A percentile compares a stretch with the other conserved stretches of the same genome.
Conservation (phyloP, 37 sponge, comb jelly and placozoan species). For the Dysidea cf. avara region DNA sequence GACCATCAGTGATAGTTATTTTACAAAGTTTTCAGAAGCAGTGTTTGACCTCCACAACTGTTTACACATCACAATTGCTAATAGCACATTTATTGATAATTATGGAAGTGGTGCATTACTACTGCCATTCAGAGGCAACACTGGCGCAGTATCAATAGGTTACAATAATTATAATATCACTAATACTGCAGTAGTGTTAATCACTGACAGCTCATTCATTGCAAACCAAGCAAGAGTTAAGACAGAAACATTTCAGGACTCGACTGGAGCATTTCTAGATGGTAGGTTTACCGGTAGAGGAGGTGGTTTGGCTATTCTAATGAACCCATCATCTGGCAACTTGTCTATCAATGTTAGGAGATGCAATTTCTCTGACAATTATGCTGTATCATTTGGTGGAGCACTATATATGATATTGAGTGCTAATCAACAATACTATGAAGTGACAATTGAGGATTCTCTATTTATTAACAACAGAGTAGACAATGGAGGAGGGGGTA, state of each 20-base stretch:
- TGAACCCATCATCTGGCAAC: not conserved
- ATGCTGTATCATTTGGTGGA: slow-evolving; percentile 47
- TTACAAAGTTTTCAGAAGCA: slow-evolving; percentile 62
- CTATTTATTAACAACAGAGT: too few species aligned
- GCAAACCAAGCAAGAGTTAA: not conserved
- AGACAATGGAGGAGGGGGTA: too few species aligned
- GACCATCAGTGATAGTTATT: slow-evolving; percentile 19
- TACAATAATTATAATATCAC: slow-evolving; percentile 37
- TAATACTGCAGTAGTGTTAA: slow-evolving; percentile 19
- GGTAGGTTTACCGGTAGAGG: slow-evolving; percentile 10
- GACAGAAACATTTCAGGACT: not conserved
- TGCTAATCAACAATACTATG: too few species aligned
- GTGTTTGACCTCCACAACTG: slow-evolving; percentile 67
- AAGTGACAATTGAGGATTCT: too few species aligned
- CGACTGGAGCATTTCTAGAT: not conserved
- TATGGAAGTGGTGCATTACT: slow-evolving; percentile 25
- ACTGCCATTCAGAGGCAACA: slow-evolving; percentile 33
- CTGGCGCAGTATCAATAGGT: slow-evolving; percentile 55
- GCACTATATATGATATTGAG: slow-evolving; percentile 42
- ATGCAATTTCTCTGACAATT: slow-evolving; percentile 27
- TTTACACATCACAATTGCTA: slow-evolving; percentile 9
- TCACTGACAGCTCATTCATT: slow-evolving; percentile 11
- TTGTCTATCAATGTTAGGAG: slow-evolving; percentile 5
- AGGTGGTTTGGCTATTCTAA: slow-evolving; percentile 41
- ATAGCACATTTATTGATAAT: slow-evolving; percentile 37